A percentile compares a stretch with the other conserved stretches of the same genome.
Evolutionary conservation across 2,888 invertebrate genomes (phyloP).

Genomic region (Coecobrya sp.): DNA sequence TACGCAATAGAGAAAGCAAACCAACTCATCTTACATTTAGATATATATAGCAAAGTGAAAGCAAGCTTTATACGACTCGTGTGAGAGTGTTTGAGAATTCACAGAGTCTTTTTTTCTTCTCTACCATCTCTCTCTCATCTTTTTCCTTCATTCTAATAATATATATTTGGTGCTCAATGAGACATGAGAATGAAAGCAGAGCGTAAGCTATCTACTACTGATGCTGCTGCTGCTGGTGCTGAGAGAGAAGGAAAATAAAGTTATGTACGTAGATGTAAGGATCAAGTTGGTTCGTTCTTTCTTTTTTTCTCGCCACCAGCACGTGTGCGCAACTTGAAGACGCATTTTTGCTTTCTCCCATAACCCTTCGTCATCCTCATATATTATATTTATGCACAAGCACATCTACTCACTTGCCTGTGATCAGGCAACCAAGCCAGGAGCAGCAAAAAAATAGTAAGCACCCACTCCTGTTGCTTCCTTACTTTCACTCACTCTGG

Average conservation of each 20-base stretch:
- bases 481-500: neutral
- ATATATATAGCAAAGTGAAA: no score
- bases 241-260: slow-evolving; percentile 13
- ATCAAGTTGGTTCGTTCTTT: slow-evolving; percentile 16
- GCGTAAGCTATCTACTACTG: slow-evolving; percentile 1
- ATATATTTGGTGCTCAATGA: slow-evolving; percentile 32
- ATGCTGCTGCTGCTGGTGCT: neutral
- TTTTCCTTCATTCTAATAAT: slow-evolving; percentile 24
- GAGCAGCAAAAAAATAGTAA: slow-evolving; percentile 1
- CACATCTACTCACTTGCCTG: neutral
- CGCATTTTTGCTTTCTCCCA: slow-evolving; percentile 69
- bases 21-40: neutral
- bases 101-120: neutral
- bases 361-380: neutral
- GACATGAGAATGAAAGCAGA: slow-evolving; percentile 45
- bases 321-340: slow-evolving; percentile 80
- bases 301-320: slow-evolving; percentile 39
- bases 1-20: slow-evolving; percentile 10
- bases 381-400: slow-evolving; percentile 27
- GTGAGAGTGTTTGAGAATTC: slow-evolving; percentile 2
- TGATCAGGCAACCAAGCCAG: neutral
- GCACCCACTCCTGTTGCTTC: slow-evolving; percentile 79
- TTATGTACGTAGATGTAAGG: slow-evolving; percentile 36
- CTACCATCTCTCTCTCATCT: neutral
- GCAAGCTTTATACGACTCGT: neutral